Base-by-base conservation (phyloP, 2,113 vertebrate species). In the Hipposideros armiger region DNA sequence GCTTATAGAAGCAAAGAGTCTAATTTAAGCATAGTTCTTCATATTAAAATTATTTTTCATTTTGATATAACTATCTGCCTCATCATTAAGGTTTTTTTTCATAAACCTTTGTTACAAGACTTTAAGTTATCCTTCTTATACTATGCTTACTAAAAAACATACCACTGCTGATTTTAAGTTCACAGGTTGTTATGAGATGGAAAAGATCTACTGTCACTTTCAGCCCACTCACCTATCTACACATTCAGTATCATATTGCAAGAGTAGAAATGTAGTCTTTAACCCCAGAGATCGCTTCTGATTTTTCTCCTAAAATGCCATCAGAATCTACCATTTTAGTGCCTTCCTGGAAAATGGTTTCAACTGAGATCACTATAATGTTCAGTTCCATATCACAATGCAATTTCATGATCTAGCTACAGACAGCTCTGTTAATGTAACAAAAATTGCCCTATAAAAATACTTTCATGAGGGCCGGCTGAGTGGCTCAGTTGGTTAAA, bases 291-390 rank as follows among this genome's bases (percentile, higher is more conserved):
- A 77, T 36, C 32, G 11, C 64, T 81, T 64, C 42, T 36, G 8
- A 76, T 91, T 91, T 95, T 78, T 56, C 28, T 93, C 40, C 66
- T 82, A 45, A 93, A 90, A 66, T 84, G 40, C n/a, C 17, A 81
- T 42, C 30, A 92, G 40, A 24, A 87, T n/a, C 7, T 32, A 90
- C 3, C n/a, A 90, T 50, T 90, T 94, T 47, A 74, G 36, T 90
- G 66, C 16, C 90, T 11, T 90, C n/a, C 14, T 87, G 77, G 64
- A 90, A 85, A 94, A 58, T 3, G 70, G 22, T 80, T 95, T 91
- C 84, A 81, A 84, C 26, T 45, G 78, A 90, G 60, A 82, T 82
- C 47, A 60, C 40, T 24, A 40, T 50, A 73, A 91, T 58, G 10
- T n/a, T 73, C 45, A 62, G 13, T 77, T 83, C n/a, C 20, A 72